Evolutionary conservation across 2,113 vertebrate species (phyloP), one percentile per base, ranked within the genome.

Genomic region (Cygnus buccinator): DNA sequence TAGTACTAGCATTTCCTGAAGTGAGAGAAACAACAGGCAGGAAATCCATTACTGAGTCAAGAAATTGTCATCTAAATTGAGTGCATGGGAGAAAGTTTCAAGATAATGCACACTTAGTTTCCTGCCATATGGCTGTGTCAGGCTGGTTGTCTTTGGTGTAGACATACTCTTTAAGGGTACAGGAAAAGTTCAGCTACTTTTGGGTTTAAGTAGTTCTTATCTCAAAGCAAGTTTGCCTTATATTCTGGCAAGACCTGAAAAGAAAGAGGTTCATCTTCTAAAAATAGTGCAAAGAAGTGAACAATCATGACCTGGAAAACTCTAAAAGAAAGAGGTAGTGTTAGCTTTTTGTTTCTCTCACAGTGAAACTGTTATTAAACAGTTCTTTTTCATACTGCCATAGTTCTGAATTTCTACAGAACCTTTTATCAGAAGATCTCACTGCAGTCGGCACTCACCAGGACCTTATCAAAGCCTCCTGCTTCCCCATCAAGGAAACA

Each of bases 61-160:
- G 52, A 82, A 91, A 66, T 84, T 86, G 61, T 72, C 65, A 41
- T 81, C 70, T 74, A 80, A 76, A 88, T 85, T 89, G 26, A 39
- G 23, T 39, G 18, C 41, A 68, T 5, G 48, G 17, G 57, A 92
- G 35, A 8, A 16, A 52, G 20, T 90, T 96, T 87, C 61, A 82
- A 90, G 62, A 58, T 48, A 87, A 41, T 75, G 57, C 20, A 35
- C 13, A 35, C 31, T 39, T 50, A 37, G 20, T 63, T 93, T 94
- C 70, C 73, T 68, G 57, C n/a, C 92, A 92, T 95, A 93, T 97
- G 85, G 79, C 43, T 71, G 16, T 92, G 92, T 95, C 92, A 90
- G 26, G 20, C 46, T 90, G 61, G 22, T 75, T 92, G 48, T 89
- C 73, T 82, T 93, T 2, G 0, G 25, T 78, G 48, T 84, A 70